A percentile compares a stretch with the other conserved stretches of the same genome.
These are phyloP conservation scores for Bombyx mori DNA, from an alignment of 1,140 invertebrate species.

Conservation along the genomic window DNA sequence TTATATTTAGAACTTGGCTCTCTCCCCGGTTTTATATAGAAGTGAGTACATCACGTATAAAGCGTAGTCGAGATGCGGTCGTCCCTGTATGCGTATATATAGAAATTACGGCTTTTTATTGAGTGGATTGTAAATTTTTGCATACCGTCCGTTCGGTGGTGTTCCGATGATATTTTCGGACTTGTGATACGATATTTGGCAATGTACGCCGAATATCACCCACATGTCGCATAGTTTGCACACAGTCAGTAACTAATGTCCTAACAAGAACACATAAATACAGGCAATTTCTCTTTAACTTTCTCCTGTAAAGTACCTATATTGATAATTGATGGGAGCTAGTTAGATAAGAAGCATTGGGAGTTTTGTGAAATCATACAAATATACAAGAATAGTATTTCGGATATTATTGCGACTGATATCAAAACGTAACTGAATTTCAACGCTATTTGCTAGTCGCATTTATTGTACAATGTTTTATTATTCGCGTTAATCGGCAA, in stretches of 20 bases:
- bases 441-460: no score
- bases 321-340: no score
- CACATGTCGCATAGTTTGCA: constrained; percentile 14
- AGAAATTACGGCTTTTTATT: constrained; percentile 66
- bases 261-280: no score
- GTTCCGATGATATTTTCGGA: constrained; percentile 31
- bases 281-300: no score
- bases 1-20: constrained; percentile 69
- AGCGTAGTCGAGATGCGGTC: constrained; percentile 61
- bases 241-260: constrained; percentile 3
- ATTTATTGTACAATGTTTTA: no score
- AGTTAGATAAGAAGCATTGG: no score
- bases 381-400: no score
- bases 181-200: constrained; percentile 36
- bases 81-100: constrained; percentile 51
- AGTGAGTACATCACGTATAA: constrained; percentile 68
- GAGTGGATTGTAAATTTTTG: constrained; percentile 60
- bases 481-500: no score
- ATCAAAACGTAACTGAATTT: no score
- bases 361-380: no score
- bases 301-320: no score
- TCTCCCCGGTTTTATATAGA: constrained; percentile 69
- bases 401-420: no score
- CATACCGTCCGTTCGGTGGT: constrained; percentile 32
- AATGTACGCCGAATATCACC: constrained; percentile 25